Conservation (phyloP, 1,140 invertebrate genomes). For the Drosophila nigromelanica region DNA sequence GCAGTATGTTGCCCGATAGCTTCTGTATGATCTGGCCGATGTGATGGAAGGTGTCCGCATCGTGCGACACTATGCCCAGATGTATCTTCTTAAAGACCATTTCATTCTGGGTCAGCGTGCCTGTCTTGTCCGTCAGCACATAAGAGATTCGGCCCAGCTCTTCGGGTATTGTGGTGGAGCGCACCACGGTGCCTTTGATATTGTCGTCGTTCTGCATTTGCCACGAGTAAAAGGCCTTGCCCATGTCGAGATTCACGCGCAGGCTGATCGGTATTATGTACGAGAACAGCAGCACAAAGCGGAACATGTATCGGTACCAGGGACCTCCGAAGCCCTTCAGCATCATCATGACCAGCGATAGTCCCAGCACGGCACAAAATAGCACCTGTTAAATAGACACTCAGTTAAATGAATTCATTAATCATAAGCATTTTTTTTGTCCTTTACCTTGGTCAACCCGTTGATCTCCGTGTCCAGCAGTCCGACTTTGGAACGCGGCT, state of each 20-base stretch:
- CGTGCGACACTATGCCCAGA: constrained; percentile 94
- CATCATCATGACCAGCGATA: constrained; percentile 97
- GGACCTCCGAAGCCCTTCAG: constrained; percentile 97
- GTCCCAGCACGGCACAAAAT: constrained; percentile 95
- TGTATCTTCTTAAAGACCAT: constrained; percentile 99
- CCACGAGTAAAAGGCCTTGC: constrained; percentile 98
- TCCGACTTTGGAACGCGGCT: constrained; percentile 97
- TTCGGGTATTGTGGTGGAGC: constrained; percentile 99
- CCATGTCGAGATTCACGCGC: constrained; percentile 99
- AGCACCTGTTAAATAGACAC: constrained; percentile 86
- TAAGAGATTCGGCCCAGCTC: constrained; percentile 98
- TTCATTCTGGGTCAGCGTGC: constrained; percentile 99
- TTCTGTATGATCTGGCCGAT: constrained; percentile 81
- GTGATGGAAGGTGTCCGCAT: constrained; percentile 91
- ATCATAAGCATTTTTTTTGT: not conserved
- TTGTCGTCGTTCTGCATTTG: constrained; percentile 97
- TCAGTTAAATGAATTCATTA: constrained; percentile 8
- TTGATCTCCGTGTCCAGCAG: constrained; percentile 98
- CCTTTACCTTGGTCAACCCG: constrained; percentile 92
- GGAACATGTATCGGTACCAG: constrained; percentile 98
- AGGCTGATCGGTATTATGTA: constrained; percentile 99
- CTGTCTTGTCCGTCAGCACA: constrained; percentile 98
- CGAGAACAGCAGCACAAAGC: constrained; percentile 98
- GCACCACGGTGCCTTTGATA: constrained; percentile 97
- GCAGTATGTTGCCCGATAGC: constrained; percentile 74